Evolutionary conservation across 2,113 vertebrate genomes (phyloP), one percentile per base, ranked within the genome.

Genomic region (Eretmochelys imbricata): DNA sequence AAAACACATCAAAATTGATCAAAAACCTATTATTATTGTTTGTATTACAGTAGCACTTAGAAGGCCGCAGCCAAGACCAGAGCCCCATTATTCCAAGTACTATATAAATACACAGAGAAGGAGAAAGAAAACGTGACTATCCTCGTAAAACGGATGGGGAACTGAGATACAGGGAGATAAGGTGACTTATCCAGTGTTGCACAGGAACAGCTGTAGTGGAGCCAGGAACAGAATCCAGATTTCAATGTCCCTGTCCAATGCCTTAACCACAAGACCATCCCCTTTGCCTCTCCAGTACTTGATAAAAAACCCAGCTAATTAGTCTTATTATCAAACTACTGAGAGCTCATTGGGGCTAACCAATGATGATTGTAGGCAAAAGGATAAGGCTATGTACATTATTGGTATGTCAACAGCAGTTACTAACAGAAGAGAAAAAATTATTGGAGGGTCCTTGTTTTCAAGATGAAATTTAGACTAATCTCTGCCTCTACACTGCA

Each of bases 151-250:
- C 14, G 83, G 80, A 92, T 20, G 25, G 93, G 20, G 29, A 96
- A 95, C 0, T 7, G 69, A 95, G 46, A n/a, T 57, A 82, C 35
- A 82, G 65, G 87, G 27, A 53, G 78, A 80, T 88, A 27, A 92
- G 85, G 82, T 51, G 11, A 96, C 62, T 96, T 93, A 79, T 81
- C 72, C 55, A 55, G 62, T 22, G 62, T 87, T 85, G 87, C 57
- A 88, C 6, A 86, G 79, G 91, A 96, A 62, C 75, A 82, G 88
- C 89, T 93, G 57, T 90, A 86, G 51, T 42, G 62, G 59, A 93
- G 38, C 24, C 20, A 50, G 24, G 31, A 75, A n/a, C 27, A 93
- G 29, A 96, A 78, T 22, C 31, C 20, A 89, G 51, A 65, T 12
- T 57, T 69, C 17, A 24, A 50, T 76, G 54, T 89, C 91, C 76